These are phyloP conservation scores for Myiagra hebetior DNA, from an alignment of 2,113 vertebrate genomes.

Conservation along the genomic window DNA sequence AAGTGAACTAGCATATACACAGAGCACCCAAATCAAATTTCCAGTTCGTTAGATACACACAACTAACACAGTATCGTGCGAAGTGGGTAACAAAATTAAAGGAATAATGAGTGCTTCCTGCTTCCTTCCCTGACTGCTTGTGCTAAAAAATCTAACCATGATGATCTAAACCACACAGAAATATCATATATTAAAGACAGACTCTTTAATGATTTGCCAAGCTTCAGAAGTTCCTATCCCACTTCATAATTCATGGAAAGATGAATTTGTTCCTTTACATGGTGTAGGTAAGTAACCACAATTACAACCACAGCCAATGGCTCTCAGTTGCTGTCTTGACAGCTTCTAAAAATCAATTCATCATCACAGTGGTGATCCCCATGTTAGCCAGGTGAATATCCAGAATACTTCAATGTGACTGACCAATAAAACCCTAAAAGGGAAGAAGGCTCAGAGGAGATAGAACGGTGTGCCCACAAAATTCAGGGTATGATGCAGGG, in stretches of 20 bases:
- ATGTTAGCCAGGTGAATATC: not conserved
- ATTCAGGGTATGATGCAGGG: not conserved
- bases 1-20: not conserved
- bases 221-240: not conserved
- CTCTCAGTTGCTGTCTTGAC: not conserved
- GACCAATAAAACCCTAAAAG: not conserved
- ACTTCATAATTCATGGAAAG: not conserved
- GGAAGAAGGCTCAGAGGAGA: not conserved
- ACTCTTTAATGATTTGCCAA: not conserved
- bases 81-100: not conserved
- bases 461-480: not conserved
- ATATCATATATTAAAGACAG: not conserved
- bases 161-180: not conserved
- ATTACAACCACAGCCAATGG: not conserved
- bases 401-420: not conserved
- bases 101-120: not conserved
- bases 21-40: not conserved
- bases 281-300: not conserved
- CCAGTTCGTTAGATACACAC: not conserved
- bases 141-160: not conserved
- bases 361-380: not conserved
- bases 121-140: not conserved
- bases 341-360: not conserved
- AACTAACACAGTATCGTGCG: accelerated
- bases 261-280: not conserved